Conservation (phyloP, 2,888 invertebrate genomes). For the Crocallis elinguaria region DNA sequence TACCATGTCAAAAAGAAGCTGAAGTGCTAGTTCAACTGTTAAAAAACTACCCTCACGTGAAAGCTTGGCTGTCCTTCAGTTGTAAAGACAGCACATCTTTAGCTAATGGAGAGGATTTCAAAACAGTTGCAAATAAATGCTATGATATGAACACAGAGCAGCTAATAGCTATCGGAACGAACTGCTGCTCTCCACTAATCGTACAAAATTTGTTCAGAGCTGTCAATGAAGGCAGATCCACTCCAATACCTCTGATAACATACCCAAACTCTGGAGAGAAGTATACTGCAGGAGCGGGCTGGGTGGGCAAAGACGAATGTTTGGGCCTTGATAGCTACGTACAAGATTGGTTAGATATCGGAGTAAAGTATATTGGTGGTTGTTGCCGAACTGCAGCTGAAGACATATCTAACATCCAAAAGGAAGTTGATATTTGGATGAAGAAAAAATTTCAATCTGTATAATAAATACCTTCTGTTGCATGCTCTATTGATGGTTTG, state of each 20-base stretch:
- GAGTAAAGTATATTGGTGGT: slow-evolving; percentile 93
- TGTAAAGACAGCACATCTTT: slow-evolving; percentile 86
- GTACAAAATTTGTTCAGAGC: slow-evolving; percentile 62
- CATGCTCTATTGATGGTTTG: no score
- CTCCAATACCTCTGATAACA: slow-evolving; percentile 89
- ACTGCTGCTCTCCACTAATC: slow-evolving; percentile 87
- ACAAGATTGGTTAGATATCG: slow-evolving; percentile 90
- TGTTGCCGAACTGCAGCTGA: slow-evolving; percentile 94
- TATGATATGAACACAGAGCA: slow-evolving; percentile 86
- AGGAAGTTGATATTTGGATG: slow-evolving; percentile 54
- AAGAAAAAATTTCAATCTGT: slow-evolving; percentile 11
- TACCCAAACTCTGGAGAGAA: slow-evolving; percentile 97
- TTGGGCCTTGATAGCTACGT: slow-evolving; percentile 88
- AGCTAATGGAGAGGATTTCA: slow-evolving; percentile 91
- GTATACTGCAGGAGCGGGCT: slow-evolving; percentile 86
- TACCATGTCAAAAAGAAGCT: slow-evolving; percentile 94
- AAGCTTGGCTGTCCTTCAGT: slow-evolving; percentile 96
- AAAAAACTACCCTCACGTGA: slow-evolving; percentile 89
- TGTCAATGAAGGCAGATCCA: slow-evolving; percentile 56
- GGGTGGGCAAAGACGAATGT: slow-evolving; percentile 87
- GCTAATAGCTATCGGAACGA: slow-evolving; percentile 93
- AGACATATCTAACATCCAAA: slow-evolving; percentile 88
- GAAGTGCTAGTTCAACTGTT: slow-evolving; percentile 90
- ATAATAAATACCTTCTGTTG: background rate
- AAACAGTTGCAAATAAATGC: slow-evolving; percentile 86